Percentiles rank a stretch among this genome's conserved stretches.
Evolutionary conservation across 2,113 vertebrate genomes (phyloP).

Genomic region (Zosterops lateralis): DNA sequence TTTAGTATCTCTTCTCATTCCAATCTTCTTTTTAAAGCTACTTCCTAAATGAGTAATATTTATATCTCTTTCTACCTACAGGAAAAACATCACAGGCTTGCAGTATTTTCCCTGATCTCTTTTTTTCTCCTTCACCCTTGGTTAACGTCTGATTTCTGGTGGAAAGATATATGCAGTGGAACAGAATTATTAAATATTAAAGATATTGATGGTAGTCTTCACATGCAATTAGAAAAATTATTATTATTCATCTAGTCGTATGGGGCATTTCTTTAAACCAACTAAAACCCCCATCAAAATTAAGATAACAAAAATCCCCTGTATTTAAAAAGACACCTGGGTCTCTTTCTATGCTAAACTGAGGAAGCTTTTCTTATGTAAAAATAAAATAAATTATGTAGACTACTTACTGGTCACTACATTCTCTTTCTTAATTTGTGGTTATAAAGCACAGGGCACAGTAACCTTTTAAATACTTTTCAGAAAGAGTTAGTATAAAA

Average conservation of each 20-base stretch:
- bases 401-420: neutral
- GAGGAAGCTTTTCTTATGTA: neutral
- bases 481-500: neutral
- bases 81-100: neutral
- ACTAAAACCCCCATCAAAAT: neutral
- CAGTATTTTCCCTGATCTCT: neutral
- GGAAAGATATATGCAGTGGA: neutral
- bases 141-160: neutral
- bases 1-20: neutral
- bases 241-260: neutral
- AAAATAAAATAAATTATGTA: neutral
- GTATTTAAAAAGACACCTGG: neutral
- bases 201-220: neutral
- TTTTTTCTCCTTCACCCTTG: neutral
- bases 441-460: neutral
- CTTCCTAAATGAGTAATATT: neutral
- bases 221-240: neutral
- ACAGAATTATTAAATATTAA: neutral
- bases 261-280: neutral
- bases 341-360: neutral
- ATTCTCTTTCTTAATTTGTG: neutral
- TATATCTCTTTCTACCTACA: neutral
- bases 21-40: neutral
- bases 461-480: neutral
- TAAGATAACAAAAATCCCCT: neutral